phyloP scores from a whole-genome alignment of 2,888 invertebrate species.

The Mellilla xanthometata region DNA sequence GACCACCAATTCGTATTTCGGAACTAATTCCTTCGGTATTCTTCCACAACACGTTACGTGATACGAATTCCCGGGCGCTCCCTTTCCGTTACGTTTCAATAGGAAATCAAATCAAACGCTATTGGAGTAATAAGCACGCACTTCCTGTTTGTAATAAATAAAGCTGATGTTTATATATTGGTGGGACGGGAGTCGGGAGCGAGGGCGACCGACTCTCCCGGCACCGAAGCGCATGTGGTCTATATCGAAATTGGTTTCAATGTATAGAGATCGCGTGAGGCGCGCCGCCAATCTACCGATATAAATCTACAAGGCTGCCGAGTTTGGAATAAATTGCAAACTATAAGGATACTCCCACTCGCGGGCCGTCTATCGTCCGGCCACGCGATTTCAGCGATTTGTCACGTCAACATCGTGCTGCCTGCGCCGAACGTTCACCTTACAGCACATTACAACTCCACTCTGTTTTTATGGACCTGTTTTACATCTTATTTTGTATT shows the following conservation, averaged over 20 bases:
- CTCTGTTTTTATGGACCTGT: conserved; percentile 11
- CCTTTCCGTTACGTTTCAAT: conserved; percentile 27
- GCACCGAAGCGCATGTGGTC: conserved; percentile 48
- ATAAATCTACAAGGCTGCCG: conserved; percentile 71
- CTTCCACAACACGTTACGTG: conserved; percentile 59
- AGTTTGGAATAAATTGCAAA: conserved; percentile 72
- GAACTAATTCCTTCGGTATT: conserved; percentile 45
- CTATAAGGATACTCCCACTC: conserved; percentile 65
- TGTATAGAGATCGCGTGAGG: conserved; percentile 62
- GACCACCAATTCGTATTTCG: conserved; percentile 33
- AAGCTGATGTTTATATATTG: conserved; percentile 40
- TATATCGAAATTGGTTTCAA: conserved; percentile 66
- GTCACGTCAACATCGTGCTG: conserved; percentile 54
- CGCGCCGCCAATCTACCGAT: conserved; percentile 67
- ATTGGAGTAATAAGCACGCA: conserved; percentile 42
- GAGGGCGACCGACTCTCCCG: conserved; percentile 11
- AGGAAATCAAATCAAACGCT: conserved; percentile 57
- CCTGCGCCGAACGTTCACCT: conserved; percentile 37
- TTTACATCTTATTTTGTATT: not conserved
- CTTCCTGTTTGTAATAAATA: conserved; percentile 48
- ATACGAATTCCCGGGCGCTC: conserved; percentile 48
- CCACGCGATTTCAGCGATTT: conserved; percentile 59
- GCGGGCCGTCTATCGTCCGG: conserved; percentile 38
- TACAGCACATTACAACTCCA: conserved; percentile 21
- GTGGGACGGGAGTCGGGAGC: conserved; percentile 18